Percentiles rank a stretch among this genome's conserved stretches.
Conservation (phyloP, 2,113 vertebrate species). For the Catharus bicknelli region DNA sequence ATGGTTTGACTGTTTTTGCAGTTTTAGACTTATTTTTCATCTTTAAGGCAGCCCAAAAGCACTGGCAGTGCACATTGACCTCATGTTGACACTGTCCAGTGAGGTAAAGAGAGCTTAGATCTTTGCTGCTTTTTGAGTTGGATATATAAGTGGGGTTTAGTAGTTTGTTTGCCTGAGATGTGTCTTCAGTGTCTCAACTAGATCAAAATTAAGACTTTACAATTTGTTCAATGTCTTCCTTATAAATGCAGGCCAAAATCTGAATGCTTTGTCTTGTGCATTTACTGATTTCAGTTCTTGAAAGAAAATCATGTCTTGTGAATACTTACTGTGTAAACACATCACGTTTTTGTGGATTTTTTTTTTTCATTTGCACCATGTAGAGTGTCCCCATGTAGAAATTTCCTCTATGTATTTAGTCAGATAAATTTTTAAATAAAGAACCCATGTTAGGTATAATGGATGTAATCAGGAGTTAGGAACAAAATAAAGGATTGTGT, state of each 20-base stretch:
- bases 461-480: not conserved
- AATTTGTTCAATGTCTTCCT: not conserved
- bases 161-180: not conserved
- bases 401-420: not conserved
- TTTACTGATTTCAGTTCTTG: not conserved
- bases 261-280: not conserved
- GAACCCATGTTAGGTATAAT: not conserved
- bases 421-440: not conserved
- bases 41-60: not conserved
- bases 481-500: not conserved
- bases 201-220: not conserved
- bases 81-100: not conserved
- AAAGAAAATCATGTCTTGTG: not conserved
- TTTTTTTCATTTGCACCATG: not conserved
- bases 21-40: conserved; percentile 19
- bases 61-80: not conserved
- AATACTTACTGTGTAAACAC: not conserved
- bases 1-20: not conserved
- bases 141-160: not conserved
- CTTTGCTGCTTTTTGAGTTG: not conserved
- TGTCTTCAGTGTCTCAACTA: not conserved
- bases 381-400: not conserved
- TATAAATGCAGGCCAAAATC: not conserved
- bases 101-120: not conserved
- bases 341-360: rapidly evolving